These are phyloP conservation scores for Cochlearius cochlearius DNA, from an alignment of 2,113 vertebrate genomes.

Conservation along the genomic window DNA sequence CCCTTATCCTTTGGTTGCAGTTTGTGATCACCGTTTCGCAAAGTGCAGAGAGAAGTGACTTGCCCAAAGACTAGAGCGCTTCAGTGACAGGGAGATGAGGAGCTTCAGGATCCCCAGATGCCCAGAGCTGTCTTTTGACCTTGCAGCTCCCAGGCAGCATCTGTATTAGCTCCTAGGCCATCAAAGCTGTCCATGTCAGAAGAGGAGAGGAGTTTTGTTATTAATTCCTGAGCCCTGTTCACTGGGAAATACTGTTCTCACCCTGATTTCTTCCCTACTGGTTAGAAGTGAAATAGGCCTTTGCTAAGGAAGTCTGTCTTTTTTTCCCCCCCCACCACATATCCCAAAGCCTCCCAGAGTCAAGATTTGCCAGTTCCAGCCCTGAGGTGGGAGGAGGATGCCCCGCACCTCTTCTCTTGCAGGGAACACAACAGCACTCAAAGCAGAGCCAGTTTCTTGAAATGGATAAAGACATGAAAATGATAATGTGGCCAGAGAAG, in stretches of 20 bases:
- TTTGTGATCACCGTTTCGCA: not conserved
- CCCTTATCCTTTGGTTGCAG: not conserved
- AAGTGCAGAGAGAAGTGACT: not conserved
- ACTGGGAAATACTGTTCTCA: slow-evolving; percentile 5
- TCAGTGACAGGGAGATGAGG: not conserved
- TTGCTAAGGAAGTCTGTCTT: not conserved
- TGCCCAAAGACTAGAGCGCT: not conserved
- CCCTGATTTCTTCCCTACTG: not conserved
- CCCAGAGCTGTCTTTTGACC: not conserved
- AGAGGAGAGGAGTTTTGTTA: not conserved
- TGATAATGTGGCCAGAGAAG: slow-evolving; percentile 3
- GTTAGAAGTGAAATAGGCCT: not conserved
- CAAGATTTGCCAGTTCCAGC: slow-evolving; percentile 10
- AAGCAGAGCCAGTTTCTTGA: slow-evolving; percentile 38
- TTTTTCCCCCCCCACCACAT: not conserved
- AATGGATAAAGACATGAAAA: slow-evolving; percentile 59
- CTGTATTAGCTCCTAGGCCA: not conserved
- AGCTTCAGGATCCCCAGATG: not conserved
- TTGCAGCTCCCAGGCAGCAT: not conserved
- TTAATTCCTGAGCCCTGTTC: not conserved
- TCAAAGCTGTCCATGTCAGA: not conserved
- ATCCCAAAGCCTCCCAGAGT: not conserved
- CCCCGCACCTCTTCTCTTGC: not conserved
- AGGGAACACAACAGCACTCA: not conserved
- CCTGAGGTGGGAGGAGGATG: not conserved